Percentiles rank a stretch among this genome's conserved stretches.
phyloP scores from a whole-genome alignment of 2,888 invertebrate genomes.

The Leptinotarsa haldemani region DNA sequence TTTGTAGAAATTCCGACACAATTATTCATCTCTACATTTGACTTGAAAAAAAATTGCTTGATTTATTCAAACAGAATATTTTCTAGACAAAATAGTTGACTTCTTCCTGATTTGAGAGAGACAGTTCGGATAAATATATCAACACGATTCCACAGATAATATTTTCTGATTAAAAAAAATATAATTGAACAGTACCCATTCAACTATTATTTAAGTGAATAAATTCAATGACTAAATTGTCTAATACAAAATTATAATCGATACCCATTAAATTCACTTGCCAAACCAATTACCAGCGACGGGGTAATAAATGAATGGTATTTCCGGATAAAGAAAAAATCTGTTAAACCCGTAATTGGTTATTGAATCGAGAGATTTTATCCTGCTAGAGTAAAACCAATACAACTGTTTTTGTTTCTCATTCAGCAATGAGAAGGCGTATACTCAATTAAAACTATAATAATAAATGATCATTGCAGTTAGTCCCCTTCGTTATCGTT shows the following conservation, averaged over 20 bases:
- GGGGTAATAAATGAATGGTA: slow-evolving; percentile 5
- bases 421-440: slow-evolving; percentile 50
- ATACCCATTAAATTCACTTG: slow-evolving; percentile 7
- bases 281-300: slow-evolving; percentile 5
- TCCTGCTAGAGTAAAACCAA: slow-evolving; percentile 29
- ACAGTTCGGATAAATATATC: too few relatives aligned
- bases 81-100: too few relatives aligned
- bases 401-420: slow-evolving; percentile 40
- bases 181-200: too few relatives aligned
- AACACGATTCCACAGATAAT: too few relatives aligned
- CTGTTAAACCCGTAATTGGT: slow-evolving; percentile 30
- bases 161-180: too few relatives aligned
- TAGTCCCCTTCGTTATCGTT: slow-evolving; percentile 34
- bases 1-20: too few relatives aligned
- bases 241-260: neutral
- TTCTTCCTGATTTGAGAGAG: too few relatives aligned
- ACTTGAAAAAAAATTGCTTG: too few relatives aligned
- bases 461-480: slow-evolving; percentile 43
- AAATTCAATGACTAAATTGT: neutral
- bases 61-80: too few relatives aligned
- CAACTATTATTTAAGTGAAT: too few relatives aligned
- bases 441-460: slow-evolving; percentile 51
- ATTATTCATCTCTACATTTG: too few relatives aligned
- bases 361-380: slow-evolving; percentile 33
- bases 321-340: slow-evolving; percentile 26